These are phyloP conservation scores for Rhamphomyia laevipes DNA, from an alignment of 2,888 invertebrate species.

Conservation along the genomic window DNA sequence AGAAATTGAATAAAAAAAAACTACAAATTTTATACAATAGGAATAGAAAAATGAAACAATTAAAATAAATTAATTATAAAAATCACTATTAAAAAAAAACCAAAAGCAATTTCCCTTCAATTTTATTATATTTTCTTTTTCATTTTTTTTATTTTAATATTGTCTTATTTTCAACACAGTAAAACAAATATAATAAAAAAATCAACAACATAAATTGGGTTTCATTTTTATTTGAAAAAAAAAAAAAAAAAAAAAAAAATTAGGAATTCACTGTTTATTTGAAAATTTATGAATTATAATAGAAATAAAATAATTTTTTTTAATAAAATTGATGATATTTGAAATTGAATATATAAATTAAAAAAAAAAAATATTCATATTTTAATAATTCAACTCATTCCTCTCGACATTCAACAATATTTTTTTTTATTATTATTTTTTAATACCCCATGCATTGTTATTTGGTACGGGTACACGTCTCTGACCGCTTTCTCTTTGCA, in stretches of 20 bases:
- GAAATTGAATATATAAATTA: no score
- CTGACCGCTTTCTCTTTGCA: slow-evolving; percentile 67
- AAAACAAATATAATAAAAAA: slow-evolving; percentile 2
- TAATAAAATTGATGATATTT: no score
- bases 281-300: no score
- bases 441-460: slow-evolving; percentile 38
- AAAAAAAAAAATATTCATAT: no score
- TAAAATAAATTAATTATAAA: no score
- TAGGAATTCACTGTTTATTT: background rate
- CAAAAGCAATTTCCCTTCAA: no score
- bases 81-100: no score
- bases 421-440: slow-evolving; percentile 21
- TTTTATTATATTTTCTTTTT: slow-evolving; percentile 14
- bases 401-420: slow-evolving; percentile 3
- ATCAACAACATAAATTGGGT: background rate
- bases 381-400: slow-evolving; percentile 1
- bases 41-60: no score
- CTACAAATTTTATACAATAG: no score
- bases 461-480: slow-evolving; percentile 69
- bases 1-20: no score
- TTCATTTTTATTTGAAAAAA: background rate
- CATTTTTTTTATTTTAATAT: slow-evolving; percentile 9
- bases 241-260: slow-evolving; percentile 4
- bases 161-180: slow-evolving; percentile 11
- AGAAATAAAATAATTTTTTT: no score